Percentiles rank a stretch among this genome's conserved stretches.
phyloP scores from a whole-genome alignment of 2,797 vertebrate species.

The Mallotus villosus region DNA sequence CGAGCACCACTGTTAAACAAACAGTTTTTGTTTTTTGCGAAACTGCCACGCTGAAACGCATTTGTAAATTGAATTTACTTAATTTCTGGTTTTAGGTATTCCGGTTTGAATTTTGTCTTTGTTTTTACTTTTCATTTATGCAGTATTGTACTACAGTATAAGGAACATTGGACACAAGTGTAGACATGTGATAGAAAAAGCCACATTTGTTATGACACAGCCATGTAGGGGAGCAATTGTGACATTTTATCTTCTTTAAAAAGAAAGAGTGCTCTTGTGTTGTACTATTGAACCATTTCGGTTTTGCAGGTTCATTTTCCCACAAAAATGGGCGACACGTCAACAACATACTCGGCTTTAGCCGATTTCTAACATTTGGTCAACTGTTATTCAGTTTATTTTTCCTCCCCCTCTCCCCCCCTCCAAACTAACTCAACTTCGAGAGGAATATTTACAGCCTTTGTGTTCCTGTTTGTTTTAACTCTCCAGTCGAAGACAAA shows the following conservation, averaged over 20 bases:
- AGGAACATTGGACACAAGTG: conserved; percentile 37
- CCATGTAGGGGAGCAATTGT: conserved; percentile 34
- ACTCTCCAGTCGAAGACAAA: conserved; percentile 34
- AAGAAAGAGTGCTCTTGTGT: conserved; percentile 28
- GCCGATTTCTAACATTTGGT: conserved; percentile 37
- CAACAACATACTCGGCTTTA: conserved; percentile 15
- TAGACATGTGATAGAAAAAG: conserved; percentile 42
- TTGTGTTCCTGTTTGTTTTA: conserved; percentile 36
- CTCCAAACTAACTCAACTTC: conserved; percentile 9
- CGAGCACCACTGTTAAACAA: conserved; percentile 37
- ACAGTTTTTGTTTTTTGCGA: conserved; percentile 31
- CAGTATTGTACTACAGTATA: conserved; percentile 64
- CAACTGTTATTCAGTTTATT: conserved; percentile 18
- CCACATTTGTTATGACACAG: conserved; percentile 40
- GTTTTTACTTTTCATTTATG: conserved; percentile 54
- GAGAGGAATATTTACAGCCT: conserved; percentile 36
- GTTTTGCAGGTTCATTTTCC: conserved; percentile 30
- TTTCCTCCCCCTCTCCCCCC: neutral
- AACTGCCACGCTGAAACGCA: conserved; percentile 41
- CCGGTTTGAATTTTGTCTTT: conserved; percentile 32
- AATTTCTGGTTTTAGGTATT: conserved; percentile 38
- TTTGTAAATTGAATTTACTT: conserved; percentile 25
- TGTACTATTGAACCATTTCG: conserved; percentile 12
- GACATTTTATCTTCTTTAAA: conserved; percentile 32
- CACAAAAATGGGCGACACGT: conserved; percentile 42